These are phyloP conservation scores for Caretta caretta DNA, from an alignment of 2,113 vertebrate genomes.

Conservation along the genomic window DNA sequence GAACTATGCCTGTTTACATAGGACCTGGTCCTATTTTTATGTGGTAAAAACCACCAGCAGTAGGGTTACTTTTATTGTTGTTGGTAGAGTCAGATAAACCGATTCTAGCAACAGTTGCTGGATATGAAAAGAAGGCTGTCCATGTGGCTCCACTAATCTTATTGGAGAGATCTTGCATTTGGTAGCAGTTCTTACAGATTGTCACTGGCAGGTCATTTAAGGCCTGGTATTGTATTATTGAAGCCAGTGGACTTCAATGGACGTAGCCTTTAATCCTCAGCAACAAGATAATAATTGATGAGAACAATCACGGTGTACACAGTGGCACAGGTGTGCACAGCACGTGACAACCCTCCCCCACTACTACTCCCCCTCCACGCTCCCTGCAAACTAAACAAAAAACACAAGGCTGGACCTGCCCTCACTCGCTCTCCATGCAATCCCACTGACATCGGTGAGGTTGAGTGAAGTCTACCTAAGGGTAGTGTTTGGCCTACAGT, in stretches of 20 bases:
- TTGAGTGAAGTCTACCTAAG: neutral
- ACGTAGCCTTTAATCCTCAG: slow-evolving; percentile 46
- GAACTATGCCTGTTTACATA: neutral
- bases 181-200: neutral
- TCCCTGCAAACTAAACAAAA: neutral
- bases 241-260: slow-evolving; percentile 18
- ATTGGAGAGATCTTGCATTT: rapidly evolving
- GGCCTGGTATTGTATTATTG: slow-evolving; percentile 20
- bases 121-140: neutral
- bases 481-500: neutral
- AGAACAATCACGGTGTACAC: neutral
- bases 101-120: slow-evolving; percentile 42
- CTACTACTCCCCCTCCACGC: too few species aligned
- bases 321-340: slow-evolving; percentile 1
- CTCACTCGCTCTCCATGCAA: neutral
- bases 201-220: slow-evolving; percentile 27
- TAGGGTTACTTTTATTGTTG: neutral
- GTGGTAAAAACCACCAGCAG: rapidly evolving
- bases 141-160: neutral
- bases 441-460: neutral
- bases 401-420: neutral
- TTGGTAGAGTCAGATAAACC: neutral
- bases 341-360: neutral
- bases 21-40: neutral
- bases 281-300: neutral